Base-by-base conservation (phyloP, 2,888 invertebrate genomes). In the Operophtera brumata region DNA sequence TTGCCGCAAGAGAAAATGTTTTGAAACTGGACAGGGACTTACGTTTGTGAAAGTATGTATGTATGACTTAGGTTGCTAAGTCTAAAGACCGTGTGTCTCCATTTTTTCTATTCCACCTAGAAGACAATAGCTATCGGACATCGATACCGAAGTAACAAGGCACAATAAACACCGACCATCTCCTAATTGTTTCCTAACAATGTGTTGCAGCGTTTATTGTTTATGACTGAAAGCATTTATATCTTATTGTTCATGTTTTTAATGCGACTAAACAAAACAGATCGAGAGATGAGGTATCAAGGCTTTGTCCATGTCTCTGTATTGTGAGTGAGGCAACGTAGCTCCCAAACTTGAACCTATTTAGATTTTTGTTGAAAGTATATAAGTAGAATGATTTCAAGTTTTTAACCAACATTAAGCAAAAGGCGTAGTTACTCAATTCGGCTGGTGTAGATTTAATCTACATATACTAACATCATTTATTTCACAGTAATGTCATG, bases 81-180 rank as follows among this genome's bases (percentile, higher is more conserved):
- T 7, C 1, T 26, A 6, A 10, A n/a, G 13, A 36, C 52, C 28
- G 51, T 54, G 50, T 65, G 56, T 61, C 53, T 0, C 49, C 37
- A 36, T 13, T 32, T 61, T 67, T 67, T 65, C 59, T 64, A 59
- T 66, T 65, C 61, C 55, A 58, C 42, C 26, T 40, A 43, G 6
- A 28, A 66, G 55, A 70, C 70, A 70, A 71, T 66, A 47, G 64
- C 20, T 45, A 65, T 63, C 54, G 59, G 65, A 70, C 62, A 67
- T 63, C 64, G 62, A 66, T 63, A 63, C 59, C 41, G 37, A 60
- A 61, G 64, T 56, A 61, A 48, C 46, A 54, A 57, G 54, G 54
- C 51, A 53, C 28, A 47, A 34, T 35, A 43, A 30, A 46, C 41
- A 37, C 6, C 45, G 45, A 58, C 46, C 60, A 54, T 62, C 57